Evolutionary conservation across 2,888 invertebrate genomes (phyloP), one percentile per base, ranked within the genome.

Genomic region (Plagodis dolabraria): DNA sequence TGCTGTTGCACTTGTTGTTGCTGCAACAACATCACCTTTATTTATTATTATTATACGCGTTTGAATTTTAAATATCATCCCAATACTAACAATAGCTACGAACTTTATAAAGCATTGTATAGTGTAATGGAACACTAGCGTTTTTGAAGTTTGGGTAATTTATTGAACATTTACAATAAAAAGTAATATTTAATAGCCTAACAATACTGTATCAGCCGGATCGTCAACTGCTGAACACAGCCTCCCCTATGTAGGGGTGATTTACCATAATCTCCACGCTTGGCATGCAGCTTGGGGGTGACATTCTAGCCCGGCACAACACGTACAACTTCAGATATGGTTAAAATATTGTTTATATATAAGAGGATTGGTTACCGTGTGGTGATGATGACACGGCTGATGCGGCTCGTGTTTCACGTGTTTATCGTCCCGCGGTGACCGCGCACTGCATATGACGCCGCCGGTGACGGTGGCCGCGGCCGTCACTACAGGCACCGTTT

Each of bases 341-440:
- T n/a, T n/a, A n/a, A n/a, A n/a, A n/a, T n/a, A n/a, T n/a, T n/a
- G n/a, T n/a, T n/a, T n/a, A n/a, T n/a, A 36, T 36, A n/a, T 5
- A 7, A 34, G 10, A 6, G 10, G 0, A n/a, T 10, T 10, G 8
- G 6, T 35, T 33, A 75, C 76, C 65, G 70, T 58, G 42, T 74
- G 77, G 49, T 78, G 69, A 45, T 76, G 79, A 33, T 76, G 77
- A 61, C 77, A 77, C 22, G 75, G 77, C 64, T 75, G 76, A 47
- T 83, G 85, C 64, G 86, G 85, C 72, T 92, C 87, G 72, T 91
- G 88, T 76, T 93, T 94, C 47, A 93, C 94, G 67, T 87, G 89
- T 8, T 85, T 81, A 72, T 92, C 89, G 77, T 89, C 87, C 12
- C 83, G 80, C 12, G 89, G 92, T 44, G 87, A 86, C 54, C 92